Evolutionary conservation across 2,113 vertebrate species (phyloP), one percentile per base, ranked within the genome.

Genomic region (Rana temporaria): DNA sequence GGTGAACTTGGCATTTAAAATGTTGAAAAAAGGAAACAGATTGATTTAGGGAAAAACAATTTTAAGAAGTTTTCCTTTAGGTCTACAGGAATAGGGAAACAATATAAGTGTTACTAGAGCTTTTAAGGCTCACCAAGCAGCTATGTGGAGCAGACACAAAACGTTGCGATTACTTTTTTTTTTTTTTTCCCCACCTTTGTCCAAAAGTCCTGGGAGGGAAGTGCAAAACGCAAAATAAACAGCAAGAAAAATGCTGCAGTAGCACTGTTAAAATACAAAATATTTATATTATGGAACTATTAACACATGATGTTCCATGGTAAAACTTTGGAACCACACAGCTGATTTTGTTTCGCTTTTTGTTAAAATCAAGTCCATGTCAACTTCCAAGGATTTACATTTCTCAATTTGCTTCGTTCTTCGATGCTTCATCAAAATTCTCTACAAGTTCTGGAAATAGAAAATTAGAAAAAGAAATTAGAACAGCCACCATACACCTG

Each of bases 351-450:
- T 26, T 26, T 52, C 15, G 48, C 42, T 71, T 55, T 60, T 91
- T 89, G 91, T 93, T 48, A 75, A 93, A 93, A 94, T 93, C 93
- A 92, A 95, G 94, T 93, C 93, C 93, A 93, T 93, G 93, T 90
- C 90, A 91, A 90, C 89, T 92, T 93, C 94, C 92, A 93, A 87
- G 91, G 90, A 32, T 79, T 38, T 69, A 19, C 89, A 89, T 89
- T 22, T 86, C 91, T 95, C 93, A 98, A 92, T 97, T 97, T 71
- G 97, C 96, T 92, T 99, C 97, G 70, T 98, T 97, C 93, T 99
- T 99, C 71, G 97, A 99, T n/a, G 97, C 97, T 90, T 99, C 97
- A 84, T 98, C 97, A 85, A 99, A 98, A 91, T 99, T 99, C 94
- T 98, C 97, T 94, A 98, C 98, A 74, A 99, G 96, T 94, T 99